Conservation (phyloP, 1,140 invertebrate species). For the Polyergus mexicanus region DNA sequence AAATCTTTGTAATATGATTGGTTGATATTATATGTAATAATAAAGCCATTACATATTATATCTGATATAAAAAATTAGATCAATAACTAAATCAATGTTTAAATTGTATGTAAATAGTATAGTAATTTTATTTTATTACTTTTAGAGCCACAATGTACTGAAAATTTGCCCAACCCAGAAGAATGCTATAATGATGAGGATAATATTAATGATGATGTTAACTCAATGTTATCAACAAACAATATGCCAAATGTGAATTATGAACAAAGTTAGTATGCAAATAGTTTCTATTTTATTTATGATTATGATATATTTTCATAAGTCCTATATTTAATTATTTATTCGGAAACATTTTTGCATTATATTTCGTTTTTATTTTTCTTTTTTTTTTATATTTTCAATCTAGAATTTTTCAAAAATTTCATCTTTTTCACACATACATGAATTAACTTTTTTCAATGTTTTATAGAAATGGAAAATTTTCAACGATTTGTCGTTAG, state of each 20-base stretch:
- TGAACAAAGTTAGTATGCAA: conserved; percentile 6
- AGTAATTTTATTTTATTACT: not conserved
- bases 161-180: not conserved
- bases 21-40: too few relatives aligned
- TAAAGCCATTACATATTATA: too few relatives aligned
- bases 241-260: not conserved
- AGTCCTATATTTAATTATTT: not conserved
- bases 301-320: not conserved
- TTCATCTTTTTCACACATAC: not conserved
- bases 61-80: too few relatives aligned
- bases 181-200: not conserved
- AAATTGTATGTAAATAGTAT: not conserved
- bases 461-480: not conserved
- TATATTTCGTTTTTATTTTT: not conserved
- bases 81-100: not conserved
- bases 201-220: not conserved
- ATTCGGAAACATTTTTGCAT: not conserved
- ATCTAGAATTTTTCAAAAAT: not conserved
- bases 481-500: not conserved
- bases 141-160: not conserved
- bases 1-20: too few relatives aligned
- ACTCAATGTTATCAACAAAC: not conserved
- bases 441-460: not conserved
- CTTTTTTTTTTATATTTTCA: not conserved
- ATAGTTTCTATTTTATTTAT: not conserved